Evolutionary conservation across 2,888 invertebrate genomes (phyloP), one percentile per base, ranked within the genome.

Genomic region (Pocota personata): DNA sequence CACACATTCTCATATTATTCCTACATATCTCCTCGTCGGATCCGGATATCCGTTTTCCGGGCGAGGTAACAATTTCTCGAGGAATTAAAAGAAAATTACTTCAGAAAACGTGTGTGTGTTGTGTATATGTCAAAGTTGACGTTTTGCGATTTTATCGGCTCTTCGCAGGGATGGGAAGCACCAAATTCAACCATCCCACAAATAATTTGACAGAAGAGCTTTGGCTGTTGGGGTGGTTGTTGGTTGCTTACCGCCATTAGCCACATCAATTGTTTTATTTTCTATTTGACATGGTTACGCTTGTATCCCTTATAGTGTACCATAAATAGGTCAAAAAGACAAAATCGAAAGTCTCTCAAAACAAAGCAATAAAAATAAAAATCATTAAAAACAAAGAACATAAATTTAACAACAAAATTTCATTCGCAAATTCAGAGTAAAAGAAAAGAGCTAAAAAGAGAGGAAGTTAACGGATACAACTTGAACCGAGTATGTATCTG

Each of bases 11-110:
- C 32, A 19, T 76, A 21, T 27, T 37, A 64, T 50, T 12, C 55
- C 30, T 30, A 24, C 24, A 24, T 24, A 40, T 35, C 35, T 60
- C 67, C 16, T 62, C 46, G 48, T 58, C 77, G 71, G 72, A 64
- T 73, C 62, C 73, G 73, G 79, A 83, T 46, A 73, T 83, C 82
- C 82, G 82, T 76, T 78, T 82, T 78, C 83, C 83, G 79, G 73
- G 46, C 67, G 73, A 69, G 72, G 55, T 75, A 79, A 62, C 73
- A 83, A 79, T 79, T 83, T 79, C 57, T 69, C 55, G 62, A 79
- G 62, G 69, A 83, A 79, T 79, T 75, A 73, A 78, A 67, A 69
- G 67, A 64, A 79, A 83, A 78, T 83, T 64, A 50, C 52, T 72
- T 21, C 50, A 64, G 50, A 64, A 72, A 19, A 55, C n/a, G 10